Conservation (phyloP, 2,113 vertebrate genomes). For the Alethe diademata region DNA sequence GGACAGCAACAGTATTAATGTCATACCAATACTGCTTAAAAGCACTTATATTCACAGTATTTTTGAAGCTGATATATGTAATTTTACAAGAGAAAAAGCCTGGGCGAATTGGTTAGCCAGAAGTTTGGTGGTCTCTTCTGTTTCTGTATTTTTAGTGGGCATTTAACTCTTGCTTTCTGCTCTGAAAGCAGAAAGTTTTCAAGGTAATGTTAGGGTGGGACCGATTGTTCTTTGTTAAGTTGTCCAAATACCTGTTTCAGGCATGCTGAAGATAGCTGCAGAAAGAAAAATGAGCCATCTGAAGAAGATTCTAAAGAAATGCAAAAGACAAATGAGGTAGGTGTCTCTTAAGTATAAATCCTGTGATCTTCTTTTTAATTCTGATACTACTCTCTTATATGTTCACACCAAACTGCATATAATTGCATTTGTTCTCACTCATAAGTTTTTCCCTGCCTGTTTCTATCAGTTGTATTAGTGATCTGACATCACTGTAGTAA, state of each 20-base stretch:
- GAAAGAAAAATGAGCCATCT: slow-evolving; percentile 80
- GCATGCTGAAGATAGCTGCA: slow-evolving; percentile 70
- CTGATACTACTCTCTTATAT: neutral
- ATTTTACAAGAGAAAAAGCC: neutral
- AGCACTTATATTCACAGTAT: neutral
- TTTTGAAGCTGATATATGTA: neutral
- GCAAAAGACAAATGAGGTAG: slow-evolving; percentile 78
- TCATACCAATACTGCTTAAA: neutral
- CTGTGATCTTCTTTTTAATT: neutral
- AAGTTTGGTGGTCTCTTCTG: neutral
- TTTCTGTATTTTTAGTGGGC: neutral
- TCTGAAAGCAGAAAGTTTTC: neutral
- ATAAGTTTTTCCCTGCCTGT: neutral
- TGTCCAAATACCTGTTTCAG: slow-evolving; percentile 43
- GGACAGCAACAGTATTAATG: neutral
- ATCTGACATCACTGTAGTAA: neutral
- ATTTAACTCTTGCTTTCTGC: neutral
- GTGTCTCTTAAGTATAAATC: neutral
- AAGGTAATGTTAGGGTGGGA: neutral
- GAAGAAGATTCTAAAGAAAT: slow-evolving; percentile 80
- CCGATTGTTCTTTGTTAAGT: neutral
- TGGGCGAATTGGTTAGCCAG: neutral
- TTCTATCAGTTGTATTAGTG: neutral
- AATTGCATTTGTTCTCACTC: accelerated
- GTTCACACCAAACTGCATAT: neutral